phyloP scores from a whole-genome alignment of 1,140 invertebrate species.

The Phenacoccus solenopsis region DNA sequence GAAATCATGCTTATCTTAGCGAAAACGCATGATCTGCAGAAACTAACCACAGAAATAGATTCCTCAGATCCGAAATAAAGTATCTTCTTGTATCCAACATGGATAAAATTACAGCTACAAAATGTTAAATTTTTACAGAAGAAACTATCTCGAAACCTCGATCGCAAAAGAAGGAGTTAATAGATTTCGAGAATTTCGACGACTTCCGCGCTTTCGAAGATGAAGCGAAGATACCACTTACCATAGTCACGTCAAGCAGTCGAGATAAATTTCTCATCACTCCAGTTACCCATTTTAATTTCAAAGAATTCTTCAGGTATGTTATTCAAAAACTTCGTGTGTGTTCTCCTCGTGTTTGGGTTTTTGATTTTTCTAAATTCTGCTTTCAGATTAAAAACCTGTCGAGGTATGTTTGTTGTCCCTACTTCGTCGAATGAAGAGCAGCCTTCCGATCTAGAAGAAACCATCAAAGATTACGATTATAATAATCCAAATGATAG shows the following conservation, averaged over 20 bases:
- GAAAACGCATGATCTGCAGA: too few relatives aligned
- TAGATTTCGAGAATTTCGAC: conserved; percentile 30
- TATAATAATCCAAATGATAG: conserved; percentile 1
- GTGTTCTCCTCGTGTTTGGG: too few relatives aligned
- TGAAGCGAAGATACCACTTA: conserved; percentile 26
- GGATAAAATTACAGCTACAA: too few relatives aligned
- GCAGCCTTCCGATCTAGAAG: conserved; percentile 7
- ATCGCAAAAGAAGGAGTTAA: conserved; percentile 36
- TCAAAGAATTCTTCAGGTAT: not conserved
- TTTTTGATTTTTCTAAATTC: not conserved
- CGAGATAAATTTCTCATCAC: not conserved
- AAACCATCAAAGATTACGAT: not conserved
- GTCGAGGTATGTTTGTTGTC: not conserved
- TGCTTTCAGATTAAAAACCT: not conserved
- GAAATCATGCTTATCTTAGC: too few relatives aligned
- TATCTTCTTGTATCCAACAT: too few relatives aligned
- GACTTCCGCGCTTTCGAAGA: conserved; percentile 24
- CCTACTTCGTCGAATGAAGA: not conserved
- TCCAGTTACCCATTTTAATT: not conserved
- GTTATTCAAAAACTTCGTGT: too few relatives aligned
- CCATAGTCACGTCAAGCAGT: conserved; percentile 26
- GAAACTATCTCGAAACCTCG: not conserved
- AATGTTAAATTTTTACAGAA: not conserved
- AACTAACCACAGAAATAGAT: too few relatives aligned
- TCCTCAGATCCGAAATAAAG: too few relatives aligned